A percentile compares a stretch with the other conserved stretches of the same genome.
Evolutionary conservation across 37 sponge, comb jelly and placozoan species (phyloP).

Genomic region (Aplysina aerophoba): DNA sequence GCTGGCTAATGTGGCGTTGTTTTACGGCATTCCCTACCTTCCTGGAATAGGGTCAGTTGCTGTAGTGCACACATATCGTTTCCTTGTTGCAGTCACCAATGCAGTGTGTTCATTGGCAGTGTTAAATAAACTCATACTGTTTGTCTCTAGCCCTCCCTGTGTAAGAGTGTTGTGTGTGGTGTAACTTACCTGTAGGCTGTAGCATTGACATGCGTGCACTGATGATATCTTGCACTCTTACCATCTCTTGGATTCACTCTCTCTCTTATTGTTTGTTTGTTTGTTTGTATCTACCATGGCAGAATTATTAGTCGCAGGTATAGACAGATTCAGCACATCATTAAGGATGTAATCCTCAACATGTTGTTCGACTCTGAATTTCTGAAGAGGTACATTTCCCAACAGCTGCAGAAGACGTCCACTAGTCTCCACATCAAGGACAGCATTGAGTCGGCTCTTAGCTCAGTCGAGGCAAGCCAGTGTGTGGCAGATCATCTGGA

Average conservation of each 20-base stretch:
- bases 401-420: constrained; percentile 55
- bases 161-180: too few species aligned
- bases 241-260: background rate
- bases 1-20: constrained; percentile 61
- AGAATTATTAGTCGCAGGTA: constrained; percentile 75
- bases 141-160: too few species aligned
- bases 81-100: too few species aligned
- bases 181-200: too few species aligned
- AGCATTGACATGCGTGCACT: too few species aligned
- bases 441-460: constrained; percentile 55
- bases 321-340: constrained; percentile 53
- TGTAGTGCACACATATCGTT: too few species aligned
- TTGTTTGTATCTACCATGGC: background rate
- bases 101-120: background rate
- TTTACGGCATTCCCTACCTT: constrained; percentile 61
- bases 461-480: constrained; percentile 39
- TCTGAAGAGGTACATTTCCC: constrained; percentile 60
- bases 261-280: background rate
- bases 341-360: constrained; percentile 68
- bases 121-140: too few species aligned
- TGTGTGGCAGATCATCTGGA: constrained; percentile 54
- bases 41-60: constrained; percentile 62
- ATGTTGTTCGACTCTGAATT: constrained; percentile 66
- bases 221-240: too few species aligned
- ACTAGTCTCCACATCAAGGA: constrained; percentile 54